These are phyloP conservation scores for Styela clava DNA, from an alignment of 23 tunicate species.

Conservation along the genomic window DNA sequence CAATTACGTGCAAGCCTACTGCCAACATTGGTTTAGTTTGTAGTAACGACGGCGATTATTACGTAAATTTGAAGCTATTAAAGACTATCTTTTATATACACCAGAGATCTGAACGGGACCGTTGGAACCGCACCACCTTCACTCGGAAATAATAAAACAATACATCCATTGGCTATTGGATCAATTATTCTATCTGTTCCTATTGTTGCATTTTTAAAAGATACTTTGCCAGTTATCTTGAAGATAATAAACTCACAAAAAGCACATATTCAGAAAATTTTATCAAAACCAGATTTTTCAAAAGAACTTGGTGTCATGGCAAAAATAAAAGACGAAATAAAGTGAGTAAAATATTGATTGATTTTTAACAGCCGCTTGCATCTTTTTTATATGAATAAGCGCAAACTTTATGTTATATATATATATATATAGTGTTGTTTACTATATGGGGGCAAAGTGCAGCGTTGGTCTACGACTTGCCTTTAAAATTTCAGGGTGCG, in stretches of 20 bases:
- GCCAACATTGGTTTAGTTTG: too few species aligned
- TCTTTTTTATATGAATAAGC: too few species aligned
- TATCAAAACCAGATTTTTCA: constrained; percentile 29
- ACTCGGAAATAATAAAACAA: neutral
- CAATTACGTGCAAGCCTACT: too few species aligned
- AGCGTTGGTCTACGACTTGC: too few species aligned
- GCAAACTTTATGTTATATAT: too few species aligned
- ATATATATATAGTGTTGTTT: too few species aligned
- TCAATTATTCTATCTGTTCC: constrained; percentile 19
- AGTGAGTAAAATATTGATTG: neutral
- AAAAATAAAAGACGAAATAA: constrained; percentile 24
- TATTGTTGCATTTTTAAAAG: constrained; percentile 6
- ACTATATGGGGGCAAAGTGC: too few species aligned
- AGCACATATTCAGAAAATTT: constrained; percentile 5
- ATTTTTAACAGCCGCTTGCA: neutral
- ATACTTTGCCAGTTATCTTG: constrained; percentile 5
- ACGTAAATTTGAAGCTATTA: too few species aligned
- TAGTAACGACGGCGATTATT: too few species aligned
- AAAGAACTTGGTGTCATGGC: constrained; percentile 29
- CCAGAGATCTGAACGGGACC: neutral
- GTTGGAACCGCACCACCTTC: neutral
- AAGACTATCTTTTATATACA: too few species aligned
- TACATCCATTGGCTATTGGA: neutral
- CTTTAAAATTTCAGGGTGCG: too few species aligned
- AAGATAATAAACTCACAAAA: neutral